Percentiles rank a stretch among this genome's conserved stretches.
Evolutionary conservation across 2,113 vertebrate species (phyloP).

Genomic region (Amblyopsis rosae): DNA sequence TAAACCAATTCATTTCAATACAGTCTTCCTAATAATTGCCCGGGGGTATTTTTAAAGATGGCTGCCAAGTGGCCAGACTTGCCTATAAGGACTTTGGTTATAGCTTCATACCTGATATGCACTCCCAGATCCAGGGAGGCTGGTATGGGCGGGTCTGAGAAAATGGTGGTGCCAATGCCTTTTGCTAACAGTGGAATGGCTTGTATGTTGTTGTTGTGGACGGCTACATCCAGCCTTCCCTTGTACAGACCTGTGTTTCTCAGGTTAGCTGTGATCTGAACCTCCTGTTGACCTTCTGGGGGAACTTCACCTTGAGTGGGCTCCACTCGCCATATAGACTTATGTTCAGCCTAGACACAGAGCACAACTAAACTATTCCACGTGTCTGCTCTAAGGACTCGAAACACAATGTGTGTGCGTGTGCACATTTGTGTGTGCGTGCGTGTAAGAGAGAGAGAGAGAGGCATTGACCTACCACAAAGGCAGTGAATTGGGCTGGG

Average conservation of each 20-base stretch:
- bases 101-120: slow-evolving; percentile 80
- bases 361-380: slow-evolving; percentile 8
- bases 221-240: slow-evolving; percentile 75
- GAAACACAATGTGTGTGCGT: not conserved
- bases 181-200: slow-evolving; percentile 72
- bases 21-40: too few relatives aligned
- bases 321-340: slow-evolving; percentile 77
- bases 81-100: too few relatives aligned
- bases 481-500: slow-evolving; percentile 74
- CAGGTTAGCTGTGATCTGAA: slow-evolving; percentile 80
- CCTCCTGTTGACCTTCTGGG: slow-evolving; percentile 60
- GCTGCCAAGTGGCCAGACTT: too few relatives aligned
- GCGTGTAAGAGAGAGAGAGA: not conserved
- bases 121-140: slow-evolving; percentile 82
- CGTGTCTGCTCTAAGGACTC: not conserved
- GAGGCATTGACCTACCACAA: slow-evolving; percentile 72
- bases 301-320: slow-evolving; percentile 79
- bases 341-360: slow-evolving; percentile 61
- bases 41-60: too few relatives aligned
- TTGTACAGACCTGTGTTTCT: slow-evolving; percentile 72
- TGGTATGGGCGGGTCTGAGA: slow-evolving; percentile 79
- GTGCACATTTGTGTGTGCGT: slow-evolving; percentile 12
- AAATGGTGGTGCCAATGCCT: slow-evolving; percentile 83
- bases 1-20: too few relatives aligned
- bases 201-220: slow-evolving; percentile 71